phyloP scores from a whole-genome alignment of 2,888 invertebrate genomes.

The Syrphus vitripennis region DNA sequence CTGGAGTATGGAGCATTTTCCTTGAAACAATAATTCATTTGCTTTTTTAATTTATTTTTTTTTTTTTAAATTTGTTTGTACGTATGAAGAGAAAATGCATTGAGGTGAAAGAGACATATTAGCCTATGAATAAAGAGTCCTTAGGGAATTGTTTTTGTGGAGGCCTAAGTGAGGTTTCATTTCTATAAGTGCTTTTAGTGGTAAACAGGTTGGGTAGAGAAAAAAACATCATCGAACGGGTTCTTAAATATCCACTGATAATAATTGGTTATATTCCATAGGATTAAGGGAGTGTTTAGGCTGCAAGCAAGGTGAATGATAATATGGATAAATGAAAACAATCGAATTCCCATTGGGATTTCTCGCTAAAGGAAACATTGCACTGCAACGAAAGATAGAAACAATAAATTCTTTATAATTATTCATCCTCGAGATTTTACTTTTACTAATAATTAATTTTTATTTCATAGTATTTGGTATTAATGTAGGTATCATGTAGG shows the following conservation, averaged over 20 bases:
- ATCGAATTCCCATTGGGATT: background rate
- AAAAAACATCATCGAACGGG: background rate
- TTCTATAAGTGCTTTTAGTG: slow-evolving; percentile 42
- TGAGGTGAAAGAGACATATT: slow-evolving; percentile 56
- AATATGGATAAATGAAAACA: background rate
- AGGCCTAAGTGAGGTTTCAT: slow-evolving; percentile 29
- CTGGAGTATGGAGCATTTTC: slow-evolving; percentile 21
- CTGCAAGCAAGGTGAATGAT: background rate
- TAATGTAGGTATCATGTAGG: no score
- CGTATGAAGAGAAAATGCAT: slow-evolving; percentile 18
- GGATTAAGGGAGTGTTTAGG: background rate
- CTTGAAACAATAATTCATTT: slow-evolving; percentile 28
- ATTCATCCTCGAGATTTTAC: background rate
- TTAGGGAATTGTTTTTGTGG: slow-evolving; percentile 37
- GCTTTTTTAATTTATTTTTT: slow-evolving; percentile 23
- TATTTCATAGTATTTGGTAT: no score
- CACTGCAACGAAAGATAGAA: background rate
- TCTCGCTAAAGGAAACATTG: background rate
- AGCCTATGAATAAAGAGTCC: slow-evolving; percentile 51
- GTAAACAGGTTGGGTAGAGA: background rate
- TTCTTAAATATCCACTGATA: background rate
- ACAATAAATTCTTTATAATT: background rate
- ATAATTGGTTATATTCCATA: background rate
- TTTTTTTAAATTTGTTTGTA: background rate
- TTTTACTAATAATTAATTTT: background rate